Evolutionary conservation across 2,888 invertebrate species (phyloP), one percentile per base, ranked within the genome.

Genomic region (Cistogaster globosa): DNA sequence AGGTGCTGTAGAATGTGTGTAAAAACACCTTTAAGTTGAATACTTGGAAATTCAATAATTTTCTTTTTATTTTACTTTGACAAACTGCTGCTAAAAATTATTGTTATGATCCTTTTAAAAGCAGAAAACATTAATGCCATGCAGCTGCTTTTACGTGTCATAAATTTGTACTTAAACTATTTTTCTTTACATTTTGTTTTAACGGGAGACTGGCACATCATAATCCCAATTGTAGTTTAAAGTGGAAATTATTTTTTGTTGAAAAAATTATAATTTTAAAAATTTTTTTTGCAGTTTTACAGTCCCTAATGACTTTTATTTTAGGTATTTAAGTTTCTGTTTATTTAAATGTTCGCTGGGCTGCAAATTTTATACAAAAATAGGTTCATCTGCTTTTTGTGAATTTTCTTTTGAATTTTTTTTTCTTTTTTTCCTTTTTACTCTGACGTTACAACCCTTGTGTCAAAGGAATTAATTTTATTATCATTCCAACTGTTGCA

Each of bases 401-500:
- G 16, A 62, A 20, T 60, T 77, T 62, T 62, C 36, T 36, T 65
- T 57, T n/a, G 18, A 18, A 53, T 6, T 20, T n/a, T n/a, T 16
- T 51, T 51, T n/a, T n/a, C n/a, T n/a, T n/a, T n/a, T 32, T 32
- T 32, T 65, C 5, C 63, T n/a, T 65, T 42, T 26, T 3, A 7
- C 32, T 32, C 32, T 32, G 5, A 8, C 53, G 22, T 55, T 14
- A 42, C 26, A 45, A 65, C 55, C 75, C 65, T 57, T 53, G n/a
- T 22, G 14, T 42, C 14, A 48, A 20, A 42, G 26, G 20, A 42
- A 22, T 26, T 42, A 38, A 7, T n/a, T 57, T 57, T 63, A 55
- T 63, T 63, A 55, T 72, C 48, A 65, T 53, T 60, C 58, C 82
- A 83, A 83, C 82, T 83, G 82, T 83, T 83, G 77, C 77, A 72